phyloP scores from a whole-genome alignment of 1,140 invertebrate species.

The Lepidurus packardi region DNA sequence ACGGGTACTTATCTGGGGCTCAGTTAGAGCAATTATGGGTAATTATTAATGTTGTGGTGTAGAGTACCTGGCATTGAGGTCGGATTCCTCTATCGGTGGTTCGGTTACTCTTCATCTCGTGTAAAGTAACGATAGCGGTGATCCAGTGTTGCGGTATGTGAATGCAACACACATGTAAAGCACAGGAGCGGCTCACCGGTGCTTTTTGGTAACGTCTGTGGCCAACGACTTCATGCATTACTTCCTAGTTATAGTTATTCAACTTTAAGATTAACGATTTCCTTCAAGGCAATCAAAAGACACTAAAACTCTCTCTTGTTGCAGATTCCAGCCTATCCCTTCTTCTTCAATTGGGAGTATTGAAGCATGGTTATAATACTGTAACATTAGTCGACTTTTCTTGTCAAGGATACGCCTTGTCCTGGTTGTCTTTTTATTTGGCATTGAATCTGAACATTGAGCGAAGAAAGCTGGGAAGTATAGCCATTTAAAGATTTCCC shows the following conservation, averaged over 20 bases:
- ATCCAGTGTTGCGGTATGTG: background rate
- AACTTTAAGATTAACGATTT: background rate
- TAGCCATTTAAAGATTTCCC: too few relatives aligned
- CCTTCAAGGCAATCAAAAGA: too few relatives aligned
- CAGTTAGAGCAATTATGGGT: background rate
- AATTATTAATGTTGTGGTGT: background rate
- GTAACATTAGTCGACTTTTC: too few relatives aligned
- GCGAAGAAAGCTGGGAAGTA: too few relatives aligned
- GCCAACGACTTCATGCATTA: slow-evolving; percentile 11
- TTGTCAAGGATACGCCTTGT: too few relatives aligned
- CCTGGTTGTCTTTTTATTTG: too few relatives aligned
- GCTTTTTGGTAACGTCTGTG: background rate
- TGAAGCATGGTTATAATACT: too few relatives aligned
- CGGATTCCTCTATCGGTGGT: background rate
- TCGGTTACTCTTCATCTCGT: background rate
- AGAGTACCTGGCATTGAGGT: background rate
- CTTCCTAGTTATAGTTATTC: background rate
- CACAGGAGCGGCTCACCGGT: background rate
- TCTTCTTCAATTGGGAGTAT: too few relatives aligned
- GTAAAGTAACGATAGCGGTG: background rate
- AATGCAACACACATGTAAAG: background rate
- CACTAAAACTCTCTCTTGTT: too few relatives aligned
- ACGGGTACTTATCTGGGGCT: background rate
- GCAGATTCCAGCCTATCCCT: too few relatives aligned
- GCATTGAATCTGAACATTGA: too few relatives aligned